Evolutionary conservation across 1,140 invertebrate genomes (phyloP).

Genomic region (Metopolophium dirhodum): DNA sequence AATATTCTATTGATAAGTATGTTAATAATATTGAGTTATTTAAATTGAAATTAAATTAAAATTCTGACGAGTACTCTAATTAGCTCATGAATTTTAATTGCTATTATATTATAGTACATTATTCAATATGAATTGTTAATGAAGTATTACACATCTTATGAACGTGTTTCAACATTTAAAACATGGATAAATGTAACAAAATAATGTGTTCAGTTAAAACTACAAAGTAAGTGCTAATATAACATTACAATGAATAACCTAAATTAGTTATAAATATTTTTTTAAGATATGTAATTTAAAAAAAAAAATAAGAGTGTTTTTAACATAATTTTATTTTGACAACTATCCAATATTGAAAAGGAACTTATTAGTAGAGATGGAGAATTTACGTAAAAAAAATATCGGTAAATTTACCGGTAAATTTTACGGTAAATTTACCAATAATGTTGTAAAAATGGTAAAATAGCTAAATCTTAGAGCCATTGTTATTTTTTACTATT

Average conservation of each 20-base stretch:
- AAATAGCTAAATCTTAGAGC: too few species aligned
- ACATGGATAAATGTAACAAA: not conserved
- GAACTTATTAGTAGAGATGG: too few species aligned
- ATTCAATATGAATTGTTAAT: constrained; percentile 7
- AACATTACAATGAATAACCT: not conserved
- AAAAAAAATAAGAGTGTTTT: not conserved
- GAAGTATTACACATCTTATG: not conserved
- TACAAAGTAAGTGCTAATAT: not conserved
- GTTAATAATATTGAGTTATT: not conserved
- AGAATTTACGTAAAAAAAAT: too few species aligned
- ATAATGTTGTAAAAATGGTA: too few species aligned
- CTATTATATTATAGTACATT: not conserved
- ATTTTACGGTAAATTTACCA: too few species aligned
- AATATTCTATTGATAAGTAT: not conserved
- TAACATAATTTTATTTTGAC: not conserved
- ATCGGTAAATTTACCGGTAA: too few species aligned
- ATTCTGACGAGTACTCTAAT: not conserved
- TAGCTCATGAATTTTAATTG: not conserved
- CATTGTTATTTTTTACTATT: too few species aligned
- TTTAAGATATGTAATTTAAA: not conserved
- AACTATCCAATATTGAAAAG: not conserved
- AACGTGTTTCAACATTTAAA: not conserved
- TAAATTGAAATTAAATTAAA: not conserved
- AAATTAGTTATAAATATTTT: not conserved
- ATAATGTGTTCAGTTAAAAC: not conserved